A percentile compares a stretch with the other conserved stretches of the same genome.
These are phyloP conservation scores for Heliothis peltigera DNA, from an alignment of 2,888 invertebrate species.

Conservation along the genomic window DNA sequence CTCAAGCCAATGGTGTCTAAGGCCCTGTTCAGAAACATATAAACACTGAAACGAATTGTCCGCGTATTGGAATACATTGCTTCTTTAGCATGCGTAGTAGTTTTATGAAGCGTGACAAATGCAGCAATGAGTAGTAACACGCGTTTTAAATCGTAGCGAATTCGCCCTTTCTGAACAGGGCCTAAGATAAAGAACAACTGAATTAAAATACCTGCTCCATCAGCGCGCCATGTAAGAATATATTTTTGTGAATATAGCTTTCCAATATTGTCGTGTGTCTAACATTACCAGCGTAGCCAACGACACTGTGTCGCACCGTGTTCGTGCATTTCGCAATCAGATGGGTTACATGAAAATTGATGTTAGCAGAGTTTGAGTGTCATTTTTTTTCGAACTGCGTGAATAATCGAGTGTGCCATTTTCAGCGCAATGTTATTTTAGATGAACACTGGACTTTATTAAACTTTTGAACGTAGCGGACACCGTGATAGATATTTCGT, in stretches of 20 bases:
- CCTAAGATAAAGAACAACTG: conserved; percentile 2
- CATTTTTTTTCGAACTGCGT: conserved; percentile 9
- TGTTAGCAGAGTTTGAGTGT: conserved; percentile 33
- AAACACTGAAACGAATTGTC: too few relatives aligned
- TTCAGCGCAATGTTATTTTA: neutral
- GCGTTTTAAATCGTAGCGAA: too few relatives aligned
- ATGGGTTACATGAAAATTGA: neutral
- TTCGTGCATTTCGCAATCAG: conserved; percentile 4
- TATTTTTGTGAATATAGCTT: conserved; percentile 4
- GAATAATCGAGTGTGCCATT: neutral
- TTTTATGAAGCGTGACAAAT: too few relatives aligned
- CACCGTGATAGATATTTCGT: neutral
- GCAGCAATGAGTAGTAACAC: too few relatives aligned
- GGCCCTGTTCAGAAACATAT: too few relatives aligned
- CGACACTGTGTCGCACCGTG: neutral
- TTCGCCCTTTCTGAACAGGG: too few relatives aligned
- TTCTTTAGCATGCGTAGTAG: too few relatives aligned
- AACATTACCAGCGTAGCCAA: neutral
- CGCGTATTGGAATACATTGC: too few relatives aligned
- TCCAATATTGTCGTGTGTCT: conserved; percentile 6
- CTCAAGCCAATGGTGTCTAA: too few relatives aligned
- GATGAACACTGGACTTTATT: neutral
- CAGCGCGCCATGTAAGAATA: conserved; percentile 12
- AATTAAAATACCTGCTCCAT: conserved; percentile 23
- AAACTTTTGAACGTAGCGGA: neutral